These are phyloP conservation scores for Falco naumanni DNA, from an alignment of 2,797 vertebrate genomes.

Conservation along the genomic window DNA sequence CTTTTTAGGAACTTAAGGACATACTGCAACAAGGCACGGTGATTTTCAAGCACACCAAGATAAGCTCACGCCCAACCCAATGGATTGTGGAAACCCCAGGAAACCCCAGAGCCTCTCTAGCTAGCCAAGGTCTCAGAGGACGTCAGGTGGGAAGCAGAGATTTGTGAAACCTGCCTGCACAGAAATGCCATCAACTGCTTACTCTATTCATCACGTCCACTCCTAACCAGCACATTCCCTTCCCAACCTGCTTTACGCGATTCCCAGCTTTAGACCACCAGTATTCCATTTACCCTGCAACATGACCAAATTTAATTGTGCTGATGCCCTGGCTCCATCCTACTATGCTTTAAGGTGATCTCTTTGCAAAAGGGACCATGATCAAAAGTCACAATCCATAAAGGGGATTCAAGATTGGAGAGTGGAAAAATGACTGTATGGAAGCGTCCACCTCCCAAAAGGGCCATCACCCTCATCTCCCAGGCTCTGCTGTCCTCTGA, in stretches of 20 bases:
- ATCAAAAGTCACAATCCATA: neutral
- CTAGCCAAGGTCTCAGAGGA: neutral
- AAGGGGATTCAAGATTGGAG: neutral
- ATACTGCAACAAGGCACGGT: rapidly evolving
- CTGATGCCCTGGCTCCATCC: neutral
- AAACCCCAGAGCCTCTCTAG: neutral
- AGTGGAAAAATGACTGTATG: neutral
- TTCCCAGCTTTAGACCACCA: neutral
- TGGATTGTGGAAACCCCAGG: neutral
- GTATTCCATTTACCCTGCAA: neutral
- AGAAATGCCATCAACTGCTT: neutral
- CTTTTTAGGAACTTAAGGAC: neutral
- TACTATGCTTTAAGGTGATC: neutral
- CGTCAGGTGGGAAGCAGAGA: neutral
- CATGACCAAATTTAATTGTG: rapidly evolving
- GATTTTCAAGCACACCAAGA: neutral
- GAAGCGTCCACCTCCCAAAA: neutral
- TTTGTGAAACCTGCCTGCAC: neutral
- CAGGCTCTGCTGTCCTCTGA: neutral
- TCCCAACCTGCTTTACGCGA: neutral
- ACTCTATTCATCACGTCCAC: neutral
- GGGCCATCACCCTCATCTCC: neutral
- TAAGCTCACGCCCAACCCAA: neutral
- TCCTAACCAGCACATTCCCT: neutral
- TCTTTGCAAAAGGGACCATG: neutral